Conservation (phyloP, 2,113 vertebrate genomes). For the Chionomys nivalis region DNA sequence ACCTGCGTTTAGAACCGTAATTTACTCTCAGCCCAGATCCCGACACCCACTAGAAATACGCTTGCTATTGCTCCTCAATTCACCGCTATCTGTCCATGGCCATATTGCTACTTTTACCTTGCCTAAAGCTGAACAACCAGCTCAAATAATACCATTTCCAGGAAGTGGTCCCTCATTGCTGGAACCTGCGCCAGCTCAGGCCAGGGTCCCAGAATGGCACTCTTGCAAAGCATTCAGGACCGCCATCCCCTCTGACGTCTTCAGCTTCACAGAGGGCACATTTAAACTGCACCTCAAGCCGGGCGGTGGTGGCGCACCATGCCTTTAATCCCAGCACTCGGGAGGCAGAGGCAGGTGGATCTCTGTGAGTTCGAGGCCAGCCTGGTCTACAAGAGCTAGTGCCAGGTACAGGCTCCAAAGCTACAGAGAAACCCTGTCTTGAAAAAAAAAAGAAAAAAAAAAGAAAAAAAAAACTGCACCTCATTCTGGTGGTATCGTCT, state of each 20-base stretch:
- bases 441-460: too few species aligned
- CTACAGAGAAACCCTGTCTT: too few species aligned
- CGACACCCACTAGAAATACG: background rate
- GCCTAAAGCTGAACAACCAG: background rate
- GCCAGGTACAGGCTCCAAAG: too few species aligned
- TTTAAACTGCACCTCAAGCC: background rate
- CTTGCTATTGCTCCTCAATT: background rate
- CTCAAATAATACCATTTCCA: slow-evolving; percentile 36
- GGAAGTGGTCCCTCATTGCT: background rate
- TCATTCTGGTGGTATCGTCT: background rate
- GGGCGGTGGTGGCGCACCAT: too few species aligned
- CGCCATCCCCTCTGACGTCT: background rate
- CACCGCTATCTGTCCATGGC: background rate
- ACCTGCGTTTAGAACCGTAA: background rate
- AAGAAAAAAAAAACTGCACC: background rate
- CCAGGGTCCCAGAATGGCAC: slow-evolving; percentile 8
- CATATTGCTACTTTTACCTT: background rate
- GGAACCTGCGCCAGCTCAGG: background rate
- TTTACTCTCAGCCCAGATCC: background rate
- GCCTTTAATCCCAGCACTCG: too few species aligned
- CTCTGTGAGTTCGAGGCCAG: too few species aligned
- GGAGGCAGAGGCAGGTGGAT: too few species aligned
- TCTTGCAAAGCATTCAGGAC: background rate
- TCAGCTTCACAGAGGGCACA: background rate
- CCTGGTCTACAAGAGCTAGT: too few species aligned